Base-by-base conservation (phyloP, 2,888 invertebrate species). In the Parnassius orleans region DNA sequence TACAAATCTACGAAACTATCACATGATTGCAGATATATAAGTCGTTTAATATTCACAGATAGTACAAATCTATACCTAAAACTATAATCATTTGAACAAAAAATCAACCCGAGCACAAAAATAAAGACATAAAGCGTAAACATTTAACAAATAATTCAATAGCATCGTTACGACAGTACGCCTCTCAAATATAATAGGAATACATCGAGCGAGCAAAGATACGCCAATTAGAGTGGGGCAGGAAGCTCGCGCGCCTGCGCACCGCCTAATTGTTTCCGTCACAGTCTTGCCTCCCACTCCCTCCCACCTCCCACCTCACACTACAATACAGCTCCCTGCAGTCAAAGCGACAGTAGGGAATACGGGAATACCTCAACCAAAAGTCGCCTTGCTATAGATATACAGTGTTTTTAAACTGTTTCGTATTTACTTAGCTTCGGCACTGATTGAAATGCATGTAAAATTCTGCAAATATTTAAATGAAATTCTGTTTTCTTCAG, bases 201-300 rank as follows among this genome's bases (percentile, higher is more conserved):
- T 80, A 86, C 81, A 84, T 75, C 79, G 81, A 82, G 76, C 80
- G 77, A 77, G 77, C 78, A 79, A 76, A 83, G 88, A 89, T 89
- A 87, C 87, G 86, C 81, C 90, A 88, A 89, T 90, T 89, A 88
- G 78, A 47, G 61, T 48, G 52, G 71, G 70, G 74, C 81, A 84
- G 87, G 87, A 87, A 85, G 80, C 81, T 71, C 76, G 74, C 84
- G 87, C 89, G 90, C 87, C 79, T 88, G 90, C 89, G 89, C 87
- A 74, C 78, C 70, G 77, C 78, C 81, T 90, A 90, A 90, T 90
- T 89, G 87, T 77, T 87, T 90, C 90, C 79, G 78, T 70, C 69
- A 61, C 61, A 52, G 62, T 58, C 58, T 57, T 46, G 53, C 61
- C 62, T 48, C 48, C 57, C 54, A 2, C 44, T n/a, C 2, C 57